A percentile compares a stretch with the other conserved stretches of the same genome.
Conservation (phyloP, 2,113 vertebrate genomes). For the Austrofundulus limnaeus region DNA sequence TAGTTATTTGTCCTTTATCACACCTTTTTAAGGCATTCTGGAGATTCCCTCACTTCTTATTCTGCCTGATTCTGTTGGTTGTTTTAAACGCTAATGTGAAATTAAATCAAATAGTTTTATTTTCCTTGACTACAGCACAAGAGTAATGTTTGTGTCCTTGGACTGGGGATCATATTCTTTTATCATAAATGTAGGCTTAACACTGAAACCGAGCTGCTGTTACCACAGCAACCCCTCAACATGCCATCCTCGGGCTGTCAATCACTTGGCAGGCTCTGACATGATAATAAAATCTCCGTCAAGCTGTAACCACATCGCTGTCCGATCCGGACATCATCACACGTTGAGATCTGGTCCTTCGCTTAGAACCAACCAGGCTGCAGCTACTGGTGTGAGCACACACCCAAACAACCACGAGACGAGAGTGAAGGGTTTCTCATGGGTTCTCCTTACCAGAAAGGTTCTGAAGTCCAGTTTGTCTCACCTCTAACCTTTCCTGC, state of each 20-base stretch:
- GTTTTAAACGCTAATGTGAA: no score
- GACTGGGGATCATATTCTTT: slow-evolving; percentile 26
- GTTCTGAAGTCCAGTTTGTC: slow-evolving; percentile 38
- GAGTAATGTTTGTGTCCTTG: slow-evolving; percentile 39
- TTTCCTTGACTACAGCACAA: slow-evolving; percentile 9
- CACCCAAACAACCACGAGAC: slow-evolving; percentile 28
- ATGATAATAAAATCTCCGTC: slow-evolving; percentile 25
- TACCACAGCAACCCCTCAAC: slow-evolving; percentile 42
- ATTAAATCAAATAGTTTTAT: background rate
- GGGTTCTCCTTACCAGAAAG: slow-evolving; percentile 51
- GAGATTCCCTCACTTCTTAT: no score
- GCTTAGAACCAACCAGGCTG: background rate
- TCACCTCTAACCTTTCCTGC: slow-evolving; percentile 36
- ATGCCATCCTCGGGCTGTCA: slow-evolving; percentile 44
- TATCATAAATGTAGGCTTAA: slow-evolving; percentile 35
- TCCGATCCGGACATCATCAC: background rate
- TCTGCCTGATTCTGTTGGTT: no score
- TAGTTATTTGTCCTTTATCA: no score
- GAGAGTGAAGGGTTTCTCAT: slow-evolving; percentile 32
- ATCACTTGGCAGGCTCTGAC: slow-evolving; percentile 39
- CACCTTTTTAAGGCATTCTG: no score
- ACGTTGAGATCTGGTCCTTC: slow-evolving; percentile 10
- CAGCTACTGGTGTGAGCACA: background rate
- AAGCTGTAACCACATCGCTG: slow-evolving; percentile 9
- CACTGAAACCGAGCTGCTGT: slow-evolving; percentile 39